phyloP scores from a whole-genome alignment of 2,797 vertebrate species.

The Fratercula arctica region DNA sequence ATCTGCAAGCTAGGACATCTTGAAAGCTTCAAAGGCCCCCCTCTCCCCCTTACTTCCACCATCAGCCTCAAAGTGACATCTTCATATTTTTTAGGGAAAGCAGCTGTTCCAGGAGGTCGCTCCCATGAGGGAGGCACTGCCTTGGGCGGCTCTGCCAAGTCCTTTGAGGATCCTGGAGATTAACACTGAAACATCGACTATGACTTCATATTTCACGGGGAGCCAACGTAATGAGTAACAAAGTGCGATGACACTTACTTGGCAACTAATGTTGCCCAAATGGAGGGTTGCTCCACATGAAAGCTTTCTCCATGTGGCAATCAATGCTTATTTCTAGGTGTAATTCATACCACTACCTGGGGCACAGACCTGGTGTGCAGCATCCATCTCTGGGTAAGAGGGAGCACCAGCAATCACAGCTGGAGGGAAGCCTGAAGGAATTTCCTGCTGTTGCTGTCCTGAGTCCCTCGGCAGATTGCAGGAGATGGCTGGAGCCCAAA shows the following conservation, averaged over 20 bases:
- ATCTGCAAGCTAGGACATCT: not conserved
- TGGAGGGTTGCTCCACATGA: not conserved
- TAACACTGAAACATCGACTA: constrained; percentile 15
- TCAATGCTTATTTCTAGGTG: not conserved
- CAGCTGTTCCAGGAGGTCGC: constrained; percentile 8
- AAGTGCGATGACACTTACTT: not conserved
- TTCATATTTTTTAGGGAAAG: constrained; percentile 4
- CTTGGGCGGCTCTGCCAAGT: not conserved
- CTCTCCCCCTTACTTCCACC: not conserved
- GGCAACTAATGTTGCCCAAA: not conserved
- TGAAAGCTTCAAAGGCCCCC: not conserved
- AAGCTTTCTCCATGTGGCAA: not conserved
- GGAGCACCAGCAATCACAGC: not conserved
- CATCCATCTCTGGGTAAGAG: not conserved
- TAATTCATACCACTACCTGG: not conserved
- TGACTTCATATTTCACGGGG: not conserved
- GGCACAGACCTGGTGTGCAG: not conserved
- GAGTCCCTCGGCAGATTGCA: not conserved
- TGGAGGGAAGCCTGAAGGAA: not conserved
- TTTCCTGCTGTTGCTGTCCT: not conserved
- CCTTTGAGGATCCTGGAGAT: not conserved
- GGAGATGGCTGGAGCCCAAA: not conserved
- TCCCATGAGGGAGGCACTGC: not conserved
- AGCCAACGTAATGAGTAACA: not conserved
- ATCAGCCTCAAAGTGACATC: not conserved